Evolutionary conservation across 1,140 invertebrate species (phyloP).

Genomic region (Periplaneta americana): DNA sequence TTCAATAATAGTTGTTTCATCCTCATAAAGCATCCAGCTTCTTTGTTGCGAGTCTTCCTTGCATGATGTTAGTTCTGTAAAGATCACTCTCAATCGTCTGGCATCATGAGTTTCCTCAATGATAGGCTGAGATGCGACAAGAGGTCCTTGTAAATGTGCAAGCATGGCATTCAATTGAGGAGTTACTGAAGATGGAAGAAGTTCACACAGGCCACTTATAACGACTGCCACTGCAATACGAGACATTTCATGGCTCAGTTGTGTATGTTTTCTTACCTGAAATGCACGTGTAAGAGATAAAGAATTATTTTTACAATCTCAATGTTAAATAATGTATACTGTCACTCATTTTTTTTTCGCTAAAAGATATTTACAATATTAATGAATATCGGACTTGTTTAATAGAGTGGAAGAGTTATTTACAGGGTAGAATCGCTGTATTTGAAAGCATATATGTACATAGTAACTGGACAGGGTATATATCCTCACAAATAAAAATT

Average conservation of each 20-base stretch:
- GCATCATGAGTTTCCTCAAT: conserved; percentile 70
- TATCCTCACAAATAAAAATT: no score
- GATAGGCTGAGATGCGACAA: conserved; percentile 53
- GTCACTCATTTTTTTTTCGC: no score
- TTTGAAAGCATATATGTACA: no score
- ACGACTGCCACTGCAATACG: conserved; percentile 77
- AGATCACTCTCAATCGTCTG: conserved; percentile 68
- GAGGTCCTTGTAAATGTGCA: conserved; percentile 33
- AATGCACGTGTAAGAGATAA: no score
- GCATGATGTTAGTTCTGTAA: conserved; percentile 74
- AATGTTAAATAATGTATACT: no score
- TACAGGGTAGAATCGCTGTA: no score
- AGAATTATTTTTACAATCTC: no score
- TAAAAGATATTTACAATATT: no score
- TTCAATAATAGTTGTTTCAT: conserved; percentile 78
- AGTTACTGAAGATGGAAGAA: background rate
- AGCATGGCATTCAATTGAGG: conserved; percentile 5
- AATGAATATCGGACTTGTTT: no score
- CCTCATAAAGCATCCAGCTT: conserved; percentile 89
- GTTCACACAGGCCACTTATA: conserved; percentile 38
- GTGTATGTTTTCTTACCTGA: conserved; percentile 70
- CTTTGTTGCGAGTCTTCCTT: conserved; percentile 91
- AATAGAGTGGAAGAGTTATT: no score
- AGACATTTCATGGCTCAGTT: conserved; percentile 81
- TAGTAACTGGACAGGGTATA: no score